Conservation (phyloP, 1,140 invertebrate species). For the Dufourea novaeangliae region DNA sequence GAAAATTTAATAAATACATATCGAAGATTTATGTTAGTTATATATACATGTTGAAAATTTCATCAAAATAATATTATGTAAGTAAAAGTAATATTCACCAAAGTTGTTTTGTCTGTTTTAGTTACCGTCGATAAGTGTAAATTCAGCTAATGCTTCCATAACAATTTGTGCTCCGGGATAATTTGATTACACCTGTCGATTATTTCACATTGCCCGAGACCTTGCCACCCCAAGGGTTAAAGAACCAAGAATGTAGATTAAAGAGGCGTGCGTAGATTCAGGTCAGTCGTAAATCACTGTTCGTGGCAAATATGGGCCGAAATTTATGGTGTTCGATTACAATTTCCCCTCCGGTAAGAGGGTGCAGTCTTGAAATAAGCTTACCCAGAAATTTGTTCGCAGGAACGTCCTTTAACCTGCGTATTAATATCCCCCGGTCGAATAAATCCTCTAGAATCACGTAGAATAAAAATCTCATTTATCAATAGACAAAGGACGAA, state of each 20-base stretch:
- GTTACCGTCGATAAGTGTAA: not conserved
- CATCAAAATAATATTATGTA: too few relatives aligned
- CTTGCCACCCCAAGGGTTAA: not conserved
- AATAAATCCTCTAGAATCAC: not conserved
- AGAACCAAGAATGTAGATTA: not conserved
- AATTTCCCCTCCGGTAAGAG: not conserved
- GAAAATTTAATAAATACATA: too few relatives aligned
- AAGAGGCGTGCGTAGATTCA: not conserved
- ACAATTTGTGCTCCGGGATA: not conserved
- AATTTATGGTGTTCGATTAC: slow-evolving; percentile 37
- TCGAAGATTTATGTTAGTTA: too few relatives aligned
- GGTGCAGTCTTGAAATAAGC: not conserved
- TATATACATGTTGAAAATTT: too few relatives aligned
- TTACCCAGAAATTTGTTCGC: slow-evolving; percentile 1
- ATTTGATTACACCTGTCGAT: not conserved
- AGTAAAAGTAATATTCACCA: too few relatives aligned
- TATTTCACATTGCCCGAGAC: not conserved
- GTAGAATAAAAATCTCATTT: not conserved
- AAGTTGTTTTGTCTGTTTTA: too few relatives aligned
- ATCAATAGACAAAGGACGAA: not conserved
- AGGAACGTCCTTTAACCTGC: not conserved
- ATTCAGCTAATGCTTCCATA: not conserved
- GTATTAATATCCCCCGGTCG: not conserved
- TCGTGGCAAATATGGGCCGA: not conserved
- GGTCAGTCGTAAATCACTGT: slow-evolving; percentile 20